Percentiles rank a stretch among this genome's conserved stretches.
phyloP scores from a whole-genome alignment of 1,140 invertebrate species.

The Trichoplusia ni region DNA sequence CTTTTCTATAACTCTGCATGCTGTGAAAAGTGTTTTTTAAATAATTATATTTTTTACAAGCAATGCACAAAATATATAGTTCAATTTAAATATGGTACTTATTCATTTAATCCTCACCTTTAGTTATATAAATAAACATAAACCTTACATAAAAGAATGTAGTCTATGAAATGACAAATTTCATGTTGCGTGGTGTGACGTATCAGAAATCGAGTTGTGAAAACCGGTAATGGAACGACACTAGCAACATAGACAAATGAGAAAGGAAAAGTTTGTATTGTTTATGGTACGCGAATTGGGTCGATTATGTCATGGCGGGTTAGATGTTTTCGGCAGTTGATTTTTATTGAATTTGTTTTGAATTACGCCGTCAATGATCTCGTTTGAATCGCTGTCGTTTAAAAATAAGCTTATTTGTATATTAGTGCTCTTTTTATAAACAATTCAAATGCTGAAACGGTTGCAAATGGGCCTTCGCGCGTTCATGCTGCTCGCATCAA shows the following conservation, averaged over 20 bases:
- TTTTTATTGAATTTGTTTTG: conserved; percentile 76
- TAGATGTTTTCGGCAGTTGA: conserved; percentile 80
- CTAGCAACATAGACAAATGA: conserved; percentile 41
- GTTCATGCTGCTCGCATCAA: conserved; percentile 96
- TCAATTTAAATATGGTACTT: no score
- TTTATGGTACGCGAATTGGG: conserved; percentile 74
- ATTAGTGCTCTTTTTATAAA: conserved; percentile 73
- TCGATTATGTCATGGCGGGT: conserved; percentile 83
- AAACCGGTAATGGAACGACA: conserved; percentile 9
- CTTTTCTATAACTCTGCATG: no score
- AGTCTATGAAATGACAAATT: no score
- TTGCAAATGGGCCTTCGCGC: conserved; percentile 98
- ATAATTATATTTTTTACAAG: no score
- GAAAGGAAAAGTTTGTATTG: conserved; percentile 51
- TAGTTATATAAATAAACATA: no score
- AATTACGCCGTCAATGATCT: conserved; percentile 80
- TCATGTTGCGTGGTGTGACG: no score
- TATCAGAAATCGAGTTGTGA: no score
- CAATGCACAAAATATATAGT: no score
- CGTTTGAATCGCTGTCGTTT: conserved; percentile 68
- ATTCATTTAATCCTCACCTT: no score
- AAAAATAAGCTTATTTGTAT: conserved; percentile 70
- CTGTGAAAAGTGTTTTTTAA: no score
- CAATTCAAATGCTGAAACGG: conserved; percentile 94
- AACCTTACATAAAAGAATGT: no score